Percentiles rank a stretch among this genome's conserved stretches.
These are phyloP conservation scores for Lithobates pipiens DNA, from an alignment of 2,797 vertebrate genomes.

Conservation along the genomic window DNA sequence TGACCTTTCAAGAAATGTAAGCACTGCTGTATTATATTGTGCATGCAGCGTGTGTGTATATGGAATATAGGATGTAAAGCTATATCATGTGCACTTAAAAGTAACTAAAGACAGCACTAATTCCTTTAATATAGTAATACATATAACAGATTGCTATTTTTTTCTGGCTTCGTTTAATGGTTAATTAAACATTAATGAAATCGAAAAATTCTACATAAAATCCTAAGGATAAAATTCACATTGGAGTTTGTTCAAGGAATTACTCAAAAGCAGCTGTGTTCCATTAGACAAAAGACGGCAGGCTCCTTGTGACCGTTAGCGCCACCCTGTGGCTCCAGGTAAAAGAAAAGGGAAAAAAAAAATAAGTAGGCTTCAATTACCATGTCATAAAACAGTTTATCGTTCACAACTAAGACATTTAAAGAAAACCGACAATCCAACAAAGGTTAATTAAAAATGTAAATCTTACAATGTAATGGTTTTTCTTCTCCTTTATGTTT, in stretches of 20 bases:
- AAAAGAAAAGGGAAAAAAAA: neutral
- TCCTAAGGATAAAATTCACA: neutral
- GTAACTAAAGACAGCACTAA: too few relatives aligned
- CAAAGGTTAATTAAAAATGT: neutral
- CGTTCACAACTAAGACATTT: neutral
- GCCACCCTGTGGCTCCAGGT: slow-evolving; percentile 28
- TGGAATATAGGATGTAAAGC: too few relatives aligned
- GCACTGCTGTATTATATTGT: too few relatives aligned
- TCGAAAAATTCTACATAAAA: too few relatives aligned
- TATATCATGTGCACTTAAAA: too few relatives aligned
- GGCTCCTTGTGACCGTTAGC: slow-evolving; percentile 20
- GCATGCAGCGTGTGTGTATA: too few relatives aligned
- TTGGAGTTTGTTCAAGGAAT: slow-evolving; percentile 40
- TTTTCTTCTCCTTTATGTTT: neutral
- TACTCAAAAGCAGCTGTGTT: slow-evolving; percentile 29
- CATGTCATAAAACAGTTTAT: neutral
- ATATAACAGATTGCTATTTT: too few relatives aligned
- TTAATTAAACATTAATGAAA: too few relatives aligned
- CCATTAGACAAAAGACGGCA: neutral
- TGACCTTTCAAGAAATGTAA: too few relatives aligned
- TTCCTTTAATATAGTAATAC: too few relatives aligned
- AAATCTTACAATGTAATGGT: neutral
- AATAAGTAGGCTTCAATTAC: neutral
- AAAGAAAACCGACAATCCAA: neutral
- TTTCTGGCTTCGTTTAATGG: too few relatives aligned